A percentile compares a stretch with the other conserved stretches of the same genome.
Conservation (phyloP, 2,797 vertebrate genomes). For the Lemur catta region DNA sequence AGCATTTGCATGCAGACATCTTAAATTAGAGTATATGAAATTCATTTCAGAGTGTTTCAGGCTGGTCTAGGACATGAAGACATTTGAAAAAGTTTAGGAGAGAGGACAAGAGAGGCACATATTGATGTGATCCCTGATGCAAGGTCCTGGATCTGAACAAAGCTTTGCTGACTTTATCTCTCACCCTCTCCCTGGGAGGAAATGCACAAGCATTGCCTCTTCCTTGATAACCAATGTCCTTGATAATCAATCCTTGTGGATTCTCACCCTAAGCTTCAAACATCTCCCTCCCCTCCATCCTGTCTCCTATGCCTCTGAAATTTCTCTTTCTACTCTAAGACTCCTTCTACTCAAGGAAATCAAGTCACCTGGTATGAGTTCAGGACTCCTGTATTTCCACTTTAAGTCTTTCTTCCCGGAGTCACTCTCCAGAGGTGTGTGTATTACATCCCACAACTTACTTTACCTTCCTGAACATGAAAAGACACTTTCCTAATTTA, state of each 20-base stretch:
- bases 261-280: not conserved
- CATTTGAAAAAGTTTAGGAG: not conserved
- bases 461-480: not conserved
- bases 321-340: not conserved
- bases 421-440: not conserved
- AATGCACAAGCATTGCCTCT: not conserved
- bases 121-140: not conserved
- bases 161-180: not conserved
- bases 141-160: not conserved
- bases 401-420: not conserved
- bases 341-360: not conserved
- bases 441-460: not conserved
- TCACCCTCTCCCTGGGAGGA: not conserved
- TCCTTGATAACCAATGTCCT: not conserved
- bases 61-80: not conserved
- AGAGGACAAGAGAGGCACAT: not conserved
- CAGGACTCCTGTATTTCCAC: not conserved
- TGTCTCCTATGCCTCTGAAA: not conserved
- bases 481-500: not conserved
- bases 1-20: slow-evolving; percentile 42
- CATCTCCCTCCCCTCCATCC: not conserved
- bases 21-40: slow-evolving; percentile 63
- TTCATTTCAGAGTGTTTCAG: slow-evolving; percentile 33
- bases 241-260: no score
- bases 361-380: not conserved